Conservation (phyloP, 2,113 vertebrate genomes). For the Blennius ocellaris region DNA sequence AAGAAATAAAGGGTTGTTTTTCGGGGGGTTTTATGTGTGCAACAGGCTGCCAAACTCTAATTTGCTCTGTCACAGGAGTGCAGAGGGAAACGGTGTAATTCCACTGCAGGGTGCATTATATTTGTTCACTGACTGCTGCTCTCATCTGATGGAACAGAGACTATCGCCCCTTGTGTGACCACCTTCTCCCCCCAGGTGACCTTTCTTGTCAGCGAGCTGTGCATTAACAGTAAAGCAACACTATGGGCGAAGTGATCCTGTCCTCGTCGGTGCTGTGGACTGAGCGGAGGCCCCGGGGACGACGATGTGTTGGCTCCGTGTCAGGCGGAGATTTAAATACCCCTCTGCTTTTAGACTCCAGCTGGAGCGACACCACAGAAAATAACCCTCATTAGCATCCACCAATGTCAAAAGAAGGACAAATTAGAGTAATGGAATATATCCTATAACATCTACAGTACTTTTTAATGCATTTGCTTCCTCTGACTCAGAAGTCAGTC, state of each 20-base stretch:
- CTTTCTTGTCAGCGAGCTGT: conserved; percentile 44
- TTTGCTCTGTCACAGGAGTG: conserved; percentile 37
- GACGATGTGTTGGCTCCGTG: conserved; percentile 54
- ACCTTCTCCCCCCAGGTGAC: conserved; percentile 57
- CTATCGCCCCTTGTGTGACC: conserved; percentile 28
- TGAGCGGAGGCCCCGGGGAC: conserved; percentile 49
- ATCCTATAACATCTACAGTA: conserved; percentile 40
- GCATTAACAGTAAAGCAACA: conserved; percentile 58
- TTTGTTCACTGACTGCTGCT: conserved; percentile 46
- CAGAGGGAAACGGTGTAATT: conserved; percentile 21
- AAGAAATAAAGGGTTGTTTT: conserved; percentile 28
- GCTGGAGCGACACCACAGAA: conserved; percentile 70
- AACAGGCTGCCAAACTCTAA: conserved; percentile 50
- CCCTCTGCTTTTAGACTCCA: conserved; percentile 75
- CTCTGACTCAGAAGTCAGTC: conserved; percentile 21
- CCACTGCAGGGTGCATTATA: conserved; percentile 27
- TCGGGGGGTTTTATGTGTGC: conserved; percentile 31
- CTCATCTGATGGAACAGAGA: conserved; percentile 46
- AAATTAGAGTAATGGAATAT: conserved; percentile 67
- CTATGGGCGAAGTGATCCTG: conserved; percentile 29
- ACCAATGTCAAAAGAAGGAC: conserved; percentile 74
- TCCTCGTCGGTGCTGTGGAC: conserved; percentile 45
- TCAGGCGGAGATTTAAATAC: conserved; percentile 76
- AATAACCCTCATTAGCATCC: conserved; percentile 71
- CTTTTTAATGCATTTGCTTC: conserved; percentile 30